Evolutionary conservation across 2,113 vertebrate genomes (phyloP).

Genomic region (Galbula dea): DNA sequence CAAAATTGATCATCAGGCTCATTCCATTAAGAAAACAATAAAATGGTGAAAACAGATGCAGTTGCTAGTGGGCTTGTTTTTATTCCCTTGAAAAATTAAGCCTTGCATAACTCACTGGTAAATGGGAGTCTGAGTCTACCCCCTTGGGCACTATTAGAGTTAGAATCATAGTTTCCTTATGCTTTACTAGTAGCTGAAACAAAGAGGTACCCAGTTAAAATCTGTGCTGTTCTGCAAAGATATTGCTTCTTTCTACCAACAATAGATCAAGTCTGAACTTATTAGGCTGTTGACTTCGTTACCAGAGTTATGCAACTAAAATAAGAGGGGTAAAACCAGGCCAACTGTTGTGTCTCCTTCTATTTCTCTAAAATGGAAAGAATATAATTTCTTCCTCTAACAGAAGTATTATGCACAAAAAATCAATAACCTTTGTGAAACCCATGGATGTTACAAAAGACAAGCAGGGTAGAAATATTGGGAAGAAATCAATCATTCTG

Average conservation of each 20-base stretch:
- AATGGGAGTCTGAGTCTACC: background rate
- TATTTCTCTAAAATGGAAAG: background rate
- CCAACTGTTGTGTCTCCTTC: background rate
- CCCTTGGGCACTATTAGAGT: background rate
- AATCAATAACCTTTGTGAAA: background rate
- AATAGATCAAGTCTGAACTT: background rate
- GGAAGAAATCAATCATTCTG: constrained; percentile 26
- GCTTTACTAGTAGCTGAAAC: background rate
- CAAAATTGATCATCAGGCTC: background rate
- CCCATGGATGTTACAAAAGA: background rate
- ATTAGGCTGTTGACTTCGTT: background rate
- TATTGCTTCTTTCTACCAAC: background rate
- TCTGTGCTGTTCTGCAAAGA: background rate
- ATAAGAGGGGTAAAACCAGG: background rate
- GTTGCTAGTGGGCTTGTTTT: background rate
- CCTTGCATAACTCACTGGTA: background rate
- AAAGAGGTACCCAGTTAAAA: background rate
- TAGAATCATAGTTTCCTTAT: background rate
- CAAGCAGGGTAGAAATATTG: background rate
- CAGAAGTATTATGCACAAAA: background rate
- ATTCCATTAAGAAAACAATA: background rate
- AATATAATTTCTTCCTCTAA: background rate
- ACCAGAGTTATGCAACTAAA: background rate
- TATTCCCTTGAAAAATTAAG: background rate
- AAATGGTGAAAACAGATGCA: background rate